Conservation (phyloP, 2,797 vertebrate species). For the Melanotaenia trifasciata region DNA sequence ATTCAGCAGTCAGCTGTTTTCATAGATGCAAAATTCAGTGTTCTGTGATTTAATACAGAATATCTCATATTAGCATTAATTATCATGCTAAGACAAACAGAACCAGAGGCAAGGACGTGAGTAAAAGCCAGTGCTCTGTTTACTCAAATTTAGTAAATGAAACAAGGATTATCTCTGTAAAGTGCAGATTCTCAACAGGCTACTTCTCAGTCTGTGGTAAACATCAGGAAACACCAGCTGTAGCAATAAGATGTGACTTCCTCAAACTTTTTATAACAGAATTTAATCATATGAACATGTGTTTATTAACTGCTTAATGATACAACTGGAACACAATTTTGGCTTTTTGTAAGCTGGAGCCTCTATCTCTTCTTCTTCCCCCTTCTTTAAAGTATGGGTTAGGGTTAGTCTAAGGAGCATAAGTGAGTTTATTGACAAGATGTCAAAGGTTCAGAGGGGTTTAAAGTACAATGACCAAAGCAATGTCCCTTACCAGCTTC, state of each 20-base stretch:
- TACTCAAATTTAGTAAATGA: background rate
- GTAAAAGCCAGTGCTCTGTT: background rate
- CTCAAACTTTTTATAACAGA: background rate
- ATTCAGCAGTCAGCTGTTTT: background rate
- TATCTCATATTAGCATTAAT: slow-evolving; percentile 22
- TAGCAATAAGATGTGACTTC: background rate
- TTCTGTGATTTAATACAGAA: background rate
- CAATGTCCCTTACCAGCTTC: slow-evolving; percentile 7
- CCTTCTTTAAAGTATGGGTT: no score
- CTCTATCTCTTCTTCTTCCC: background rate
- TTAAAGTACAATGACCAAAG: background rate
- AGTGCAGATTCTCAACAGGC: background rate
- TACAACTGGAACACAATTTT: background rate
- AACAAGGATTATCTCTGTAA: background rate
- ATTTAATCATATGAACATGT: background rate
- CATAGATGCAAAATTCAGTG: background rate
- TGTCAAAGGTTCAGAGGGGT: background rate
- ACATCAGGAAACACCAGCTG: background rate
- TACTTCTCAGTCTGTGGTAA: background rate
- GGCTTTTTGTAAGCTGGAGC: background rate
- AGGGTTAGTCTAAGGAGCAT: background rate
- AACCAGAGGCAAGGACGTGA: background rate
- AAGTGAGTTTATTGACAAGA: background rate
- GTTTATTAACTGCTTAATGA: background rate
- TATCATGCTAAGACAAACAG: slow-evolving; percentile 9